Evolutionary conservation across 2,797 vertebrate species (phyloP).

Genomic region (Platalea minor): DNA sequence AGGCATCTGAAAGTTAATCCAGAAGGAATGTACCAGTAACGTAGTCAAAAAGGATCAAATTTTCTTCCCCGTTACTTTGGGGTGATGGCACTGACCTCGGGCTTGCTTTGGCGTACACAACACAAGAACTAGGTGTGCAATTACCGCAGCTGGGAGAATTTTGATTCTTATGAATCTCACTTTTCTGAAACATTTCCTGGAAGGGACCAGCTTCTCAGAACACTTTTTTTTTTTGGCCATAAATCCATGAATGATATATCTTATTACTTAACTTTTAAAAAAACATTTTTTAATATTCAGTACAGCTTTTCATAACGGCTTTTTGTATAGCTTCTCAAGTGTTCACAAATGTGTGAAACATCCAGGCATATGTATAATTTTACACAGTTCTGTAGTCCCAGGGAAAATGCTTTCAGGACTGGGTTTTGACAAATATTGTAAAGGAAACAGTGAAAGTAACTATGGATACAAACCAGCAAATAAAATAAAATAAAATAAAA

Average conservation of each 20-base stretch:
- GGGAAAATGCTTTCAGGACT: background rate
- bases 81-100: background rate
- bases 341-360: background rate
- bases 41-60: background rate
- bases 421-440: background rate
- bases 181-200: background rate
- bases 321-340: background rate
- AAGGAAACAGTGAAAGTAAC: background rate
- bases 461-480: background rate
- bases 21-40: background rate
- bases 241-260: background rate
- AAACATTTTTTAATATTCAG: background rate
- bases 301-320: background rate
- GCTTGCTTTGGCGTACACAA: background rate
- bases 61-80: background rate
- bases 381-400: background rate
- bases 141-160: background rate
- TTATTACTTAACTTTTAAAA: background rate
- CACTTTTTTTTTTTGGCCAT: background rate
- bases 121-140: background rate
- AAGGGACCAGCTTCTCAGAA: background rate
- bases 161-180: background rate
- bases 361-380: background rate
- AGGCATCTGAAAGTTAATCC: background rate
- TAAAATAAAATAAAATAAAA: background rate